Conservation (phyloP, 2,113 vertebrate species). For the Caranx melampygus region DNA sequence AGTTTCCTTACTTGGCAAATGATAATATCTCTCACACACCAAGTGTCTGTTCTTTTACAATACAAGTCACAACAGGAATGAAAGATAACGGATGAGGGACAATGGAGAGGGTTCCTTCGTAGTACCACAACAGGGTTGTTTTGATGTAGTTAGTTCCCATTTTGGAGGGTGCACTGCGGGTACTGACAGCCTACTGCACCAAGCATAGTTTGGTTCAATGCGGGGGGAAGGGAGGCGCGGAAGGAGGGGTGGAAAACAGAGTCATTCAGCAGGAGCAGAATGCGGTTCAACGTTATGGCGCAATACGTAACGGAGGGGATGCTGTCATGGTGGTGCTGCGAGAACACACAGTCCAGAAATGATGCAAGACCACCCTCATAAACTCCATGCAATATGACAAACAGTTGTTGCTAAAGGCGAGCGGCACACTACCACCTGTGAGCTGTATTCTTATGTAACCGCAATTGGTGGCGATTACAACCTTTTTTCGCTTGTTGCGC, state of each 20-base stretch:
- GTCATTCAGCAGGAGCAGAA: conserved; percentile 78
- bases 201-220: conserved; percentile 82
- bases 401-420: not conserved
- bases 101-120: not conserved
- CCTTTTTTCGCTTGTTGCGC: conserved; percentile 70
- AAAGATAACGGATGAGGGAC: not conserved
- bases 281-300: conserved; percentile 79
- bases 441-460: conserved; percentile 56
- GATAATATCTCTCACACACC: conserved; percentile 8
- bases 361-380: not conserved
- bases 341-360: conserved; percentile 11
- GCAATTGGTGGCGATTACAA: conserved; percentile 27
- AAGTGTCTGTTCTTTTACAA: conserved; percentile 10
- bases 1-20: conserved; percentile 19
- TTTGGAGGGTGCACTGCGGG: conserved; percentile 80
- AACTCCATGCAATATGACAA: not conserved
- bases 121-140: conserved; percentile 18
- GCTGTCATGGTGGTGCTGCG: conserved; percentile 37
- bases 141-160: conserved; percentile 19
- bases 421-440: conserved; percentile 22
- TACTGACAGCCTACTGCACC: conserved; percentile 81
- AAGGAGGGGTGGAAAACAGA: conserved; percentile 61
- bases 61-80: not conserved
- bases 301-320: conserved; percentile 71
- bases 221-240: conserved; percentile 65